Evolutionary conservation across 2,888 invertebrate genomes (phyloP).

Genomic region (Parasteatoda lunata): DNA sequence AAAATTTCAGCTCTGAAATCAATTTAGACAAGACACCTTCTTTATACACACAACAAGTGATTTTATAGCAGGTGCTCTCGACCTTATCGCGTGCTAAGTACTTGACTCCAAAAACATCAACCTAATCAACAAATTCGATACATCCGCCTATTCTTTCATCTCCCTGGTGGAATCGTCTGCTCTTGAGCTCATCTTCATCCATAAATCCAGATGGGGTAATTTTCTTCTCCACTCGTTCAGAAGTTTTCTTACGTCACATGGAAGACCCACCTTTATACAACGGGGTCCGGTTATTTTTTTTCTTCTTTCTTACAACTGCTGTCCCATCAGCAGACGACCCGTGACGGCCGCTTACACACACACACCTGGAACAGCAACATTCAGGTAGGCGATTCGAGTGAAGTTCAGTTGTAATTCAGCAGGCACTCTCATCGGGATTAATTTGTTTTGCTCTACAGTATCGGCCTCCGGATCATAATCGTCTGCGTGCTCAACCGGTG

Average conservation of each 20-base stretch:
- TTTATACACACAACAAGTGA: too few species aligned
- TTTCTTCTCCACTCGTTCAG: constrained; percentile 24
- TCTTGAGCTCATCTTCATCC: constrained; percentile 14
- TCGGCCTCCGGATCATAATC: constrained; percentile 13
- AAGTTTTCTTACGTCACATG: constrained; percentile 18
- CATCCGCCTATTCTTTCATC: background rate
- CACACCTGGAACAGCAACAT: constrained; percentile 45
- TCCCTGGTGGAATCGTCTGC: background rate
- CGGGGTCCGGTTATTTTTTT: constrained; percentile 31
- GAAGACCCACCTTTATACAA: constrained; percentile 3
- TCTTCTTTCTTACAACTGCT: background rate
- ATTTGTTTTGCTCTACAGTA: constrained; percentile 3
- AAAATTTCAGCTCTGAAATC: too few species aligned
- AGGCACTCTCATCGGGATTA: constrained; percentile 15
- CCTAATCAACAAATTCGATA: background rate
- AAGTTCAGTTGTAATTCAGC: constrained; percentile 37
- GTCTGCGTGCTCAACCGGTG: constrained; percentile 1
- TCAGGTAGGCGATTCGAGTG: constrained; percentile 51
- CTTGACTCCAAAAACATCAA: background rate
- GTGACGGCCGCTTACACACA: constrained; percentile 25
- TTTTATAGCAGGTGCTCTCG: background rate
- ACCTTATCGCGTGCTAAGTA: background rate
- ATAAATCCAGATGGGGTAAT: constrained; percentile 23
- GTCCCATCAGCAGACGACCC: constrained; percentile 32
- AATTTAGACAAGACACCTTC: too few species aligned